Percentiles rank a stretch among this genome's conserved stretches.
Conservation (phyloP, 2,797 vertebrate species). For the Peromyscus nudipes region DNA sequence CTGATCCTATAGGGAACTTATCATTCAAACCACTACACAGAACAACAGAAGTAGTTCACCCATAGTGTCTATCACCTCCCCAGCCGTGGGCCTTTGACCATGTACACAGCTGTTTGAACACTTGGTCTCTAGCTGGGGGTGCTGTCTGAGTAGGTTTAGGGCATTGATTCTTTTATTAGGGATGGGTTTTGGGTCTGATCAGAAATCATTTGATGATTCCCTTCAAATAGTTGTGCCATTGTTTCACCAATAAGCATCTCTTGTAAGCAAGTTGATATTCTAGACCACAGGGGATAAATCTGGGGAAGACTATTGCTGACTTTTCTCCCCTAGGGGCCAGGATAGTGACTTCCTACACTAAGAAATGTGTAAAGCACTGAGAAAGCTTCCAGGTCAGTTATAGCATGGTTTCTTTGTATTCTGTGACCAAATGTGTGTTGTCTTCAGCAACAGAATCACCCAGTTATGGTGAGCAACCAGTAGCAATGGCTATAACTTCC, state of each 20-base stretch:
- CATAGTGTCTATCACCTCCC: background rate
- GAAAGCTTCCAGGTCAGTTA: background rate
- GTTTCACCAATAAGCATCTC: background rate
- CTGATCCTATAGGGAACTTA: background rate
- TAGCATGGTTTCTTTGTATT: background rate
- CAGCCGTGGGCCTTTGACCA: background rate
- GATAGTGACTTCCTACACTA: background rate
- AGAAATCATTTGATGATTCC: background rate
- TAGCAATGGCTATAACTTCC: background rate
- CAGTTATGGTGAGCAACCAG: background rate
- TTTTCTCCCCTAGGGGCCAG: background rate
- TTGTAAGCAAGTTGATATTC: background rate
- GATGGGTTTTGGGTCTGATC: background rate
- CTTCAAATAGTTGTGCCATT: background rate
- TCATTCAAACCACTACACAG: background rate
- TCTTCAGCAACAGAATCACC: background rate
- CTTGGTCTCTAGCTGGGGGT: background rate
- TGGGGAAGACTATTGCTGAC: background rate
- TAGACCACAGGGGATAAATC: background rate
- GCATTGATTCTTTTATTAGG: background rate
- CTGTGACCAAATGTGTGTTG: too few species aligned
- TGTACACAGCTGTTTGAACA: background rate
- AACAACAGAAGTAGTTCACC: background rate
- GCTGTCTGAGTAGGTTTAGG: background rate
- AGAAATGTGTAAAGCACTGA: background rate